phyloP scores from a whole-genome alignment of 2,113 vertebrate genomes.

The Ictalurus punctatus region DNA sequence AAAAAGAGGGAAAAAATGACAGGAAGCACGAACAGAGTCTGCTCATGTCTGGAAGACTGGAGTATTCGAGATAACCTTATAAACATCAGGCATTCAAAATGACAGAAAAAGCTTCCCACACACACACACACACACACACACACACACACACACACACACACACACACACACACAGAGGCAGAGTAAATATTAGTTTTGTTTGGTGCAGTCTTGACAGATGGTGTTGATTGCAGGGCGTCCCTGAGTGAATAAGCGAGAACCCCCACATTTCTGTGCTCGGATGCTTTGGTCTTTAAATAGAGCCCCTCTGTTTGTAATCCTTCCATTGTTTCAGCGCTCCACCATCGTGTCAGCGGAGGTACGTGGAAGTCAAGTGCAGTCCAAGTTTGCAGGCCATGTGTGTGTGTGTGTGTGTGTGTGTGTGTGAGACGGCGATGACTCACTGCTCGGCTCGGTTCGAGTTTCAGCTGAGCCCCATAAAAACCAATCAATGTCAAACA shows the following conservation, averaged over 20 bases:
- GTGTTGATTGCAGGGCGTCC: conserved; percentile 30
- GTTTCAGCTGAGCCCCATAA: conserved; percentile 65
- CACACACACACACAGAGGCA: neutral
- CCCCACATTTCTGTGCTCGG: conserved; percentile 34
- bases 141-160: neutral
- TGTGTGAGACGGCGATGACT: conserved; percentile 62
- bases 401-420: conserved; percentile 7
- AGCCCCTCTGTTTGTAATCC: conserved; percentile 60
- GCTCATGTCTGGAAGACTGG: neutral
- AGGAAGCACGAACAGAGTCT: neutral
- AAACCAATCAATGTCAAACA: conserved; percentile 72
- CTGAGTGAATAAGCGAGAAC: conserved; percentile 39
- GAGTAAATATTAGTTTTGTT: conserved; percentile 44
- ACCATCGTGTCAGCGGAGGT: conserved; percentile 58
- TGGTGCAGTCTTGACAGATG: conserved; percentile 45
- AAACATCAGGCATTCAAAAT: conserved; percentile 3
- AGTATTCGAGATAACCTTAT: neutral
- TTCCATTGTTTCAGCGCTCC: conserved; percentile 62
- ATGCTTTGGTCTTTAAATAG: conserved; percentile 65
- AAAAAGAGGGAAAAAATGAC: neutral
- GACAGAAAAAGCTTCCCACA: neutral
- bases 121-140: conserved; percentile 12
- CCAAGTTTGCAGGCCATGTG: conserved; percentile 57
- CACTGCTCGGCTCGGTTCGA: conserved; percentile 65
- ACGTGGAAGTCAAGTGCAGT: conserved; percentile 56